Conservation (phyloP, 2,113 vertebrate genomes). For the Sinocyclocheilus rhinocerous region DNA sequence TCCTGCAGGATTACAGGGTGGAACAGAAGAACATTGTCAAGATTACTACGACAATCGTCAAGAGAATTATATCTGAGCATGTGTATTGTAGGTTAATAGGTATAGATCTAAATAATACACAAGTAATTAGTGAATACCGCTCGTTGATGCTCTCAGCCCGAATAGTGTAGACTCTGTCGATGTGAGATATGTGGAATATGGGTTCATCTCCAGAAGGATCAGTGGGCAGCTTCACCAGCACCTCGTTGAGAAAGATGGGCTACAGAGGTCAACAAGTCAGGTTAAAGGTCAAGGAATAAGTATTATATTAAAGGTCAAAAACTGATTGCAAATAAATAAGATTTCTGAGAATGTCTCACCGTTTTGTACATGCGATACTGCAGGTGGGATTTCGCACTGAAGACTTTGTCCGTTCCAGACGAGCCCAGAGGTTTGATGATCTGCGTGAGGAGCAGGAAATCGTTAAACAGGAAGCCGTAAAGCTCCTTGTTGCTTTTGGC, state of each 20-base stretch:
- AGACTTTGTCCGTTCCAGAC: constrained; percentile 91
- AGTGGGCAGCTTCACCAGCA: constrained; percentile 95
- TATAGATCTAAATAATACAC: background rate
- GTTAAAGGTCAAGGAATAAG: background rate
- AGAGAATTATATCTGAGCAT: background rate
- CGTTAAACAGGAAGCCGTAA: constrained; percentile 97
- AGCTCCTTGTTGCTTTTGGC: constrained; percentile 99
- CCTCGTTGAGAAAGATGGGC: constrained; percentile 98
- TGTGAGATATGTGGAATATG: constrained; percentile 98
- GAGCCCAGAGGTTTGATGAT: constrained; percentile 92
- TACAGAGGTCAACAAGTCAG: constrained; percentile 66
- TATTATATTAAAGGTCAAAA: background rate
- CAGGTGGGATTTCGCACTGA: constrained; percentile 96
- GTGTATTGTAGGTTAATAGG: background rate
- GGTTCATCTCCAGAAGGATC: constrained; percentile 98
- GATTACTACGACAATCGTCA: too few species aligned
- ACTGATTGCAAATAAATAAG: background rate
- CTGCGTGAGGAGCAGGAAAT: constrained; percentile 98
- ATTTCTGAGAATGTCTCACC: constrained; percentile 71
- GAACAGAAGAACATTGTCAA: background rate
- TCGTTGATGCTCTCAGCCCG: constrained; percentile 97
- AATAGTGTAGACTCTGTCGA: constrained; percentile 95
- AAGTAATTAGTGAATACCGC: constrained; percentile 73
- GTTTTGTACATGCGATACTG: constrained; percentile 99
- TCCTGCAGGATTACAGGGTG: constrained; percentile 72